Evolutionary conservation across 1,140 invertebrate species (phyloP).

Genomic region (Drosophila tani): DNA sequence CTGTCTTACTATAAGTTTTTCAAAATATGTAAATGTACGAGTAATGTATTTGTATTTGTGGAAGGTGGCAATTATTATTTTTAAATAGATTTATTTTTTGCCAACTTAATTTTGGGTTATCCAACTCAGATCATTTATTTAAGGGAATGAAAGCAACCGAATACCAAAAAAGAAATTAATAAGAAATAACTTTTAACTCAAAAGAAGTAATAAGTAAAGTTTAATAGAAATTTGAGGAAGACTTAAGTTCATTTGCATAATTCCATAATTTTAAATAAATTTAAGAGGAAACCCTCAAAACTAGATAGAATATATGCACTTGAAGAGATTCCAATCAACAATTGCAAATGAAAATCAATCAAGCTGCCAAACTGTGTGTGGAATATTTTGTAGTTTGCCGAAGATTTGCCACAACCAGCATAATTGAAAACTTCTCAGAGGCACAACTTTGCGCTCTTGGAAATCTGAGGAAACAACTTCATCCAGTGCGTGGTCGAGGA

Average conservation of each 20-base stretch:
- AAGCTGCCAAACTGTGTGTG: constrained; percentile 2
- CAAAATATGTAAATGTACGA: too few relatives aligned
- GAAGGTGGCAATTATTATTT: too few relatives aligned
- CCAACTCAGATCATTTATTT: too few relatives aligned
- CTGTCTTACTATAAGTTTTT: too few relatives aligned
- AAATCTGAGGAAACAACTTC: constrained; percentile 8
- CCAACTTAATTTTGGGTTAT: too few relatives aligned
- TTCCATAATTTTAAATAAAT: background rate
- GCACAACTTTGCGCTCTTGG: constrained; percentile 5
- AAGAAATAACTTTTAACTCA: background rate
- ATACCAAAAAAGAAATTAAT: too few relatives aligned
- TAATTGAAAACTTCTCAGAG: constrained; percentile 18
- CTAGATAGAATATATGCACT: constrained; percentile 1
- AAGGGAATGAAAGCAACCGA: too few relatives aligned
- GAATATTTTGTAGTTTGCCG: constrained; percentile 12
- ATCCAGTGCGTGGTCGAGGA: constrained; percentile 12
- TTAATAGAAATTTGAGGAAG: too few relatives aligned
- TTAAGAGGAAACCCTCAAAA: background rate
- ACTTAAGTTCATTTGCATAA: background rate
- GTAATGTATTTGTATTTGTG: too few relatives aligned
- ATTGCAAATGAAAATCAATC: constrained; percentile 21
- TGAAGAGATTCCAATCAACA: constrained; percentile 6
- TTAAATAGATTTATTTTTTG: too few relatives aligned
- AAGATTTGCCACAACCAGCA: constrained; percentile 14
- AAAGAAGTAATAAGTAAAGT: background rate